Conservation (phyloP, 2,797 vertebrate genomes). For the Pygocentrus nattereri region DNA sequence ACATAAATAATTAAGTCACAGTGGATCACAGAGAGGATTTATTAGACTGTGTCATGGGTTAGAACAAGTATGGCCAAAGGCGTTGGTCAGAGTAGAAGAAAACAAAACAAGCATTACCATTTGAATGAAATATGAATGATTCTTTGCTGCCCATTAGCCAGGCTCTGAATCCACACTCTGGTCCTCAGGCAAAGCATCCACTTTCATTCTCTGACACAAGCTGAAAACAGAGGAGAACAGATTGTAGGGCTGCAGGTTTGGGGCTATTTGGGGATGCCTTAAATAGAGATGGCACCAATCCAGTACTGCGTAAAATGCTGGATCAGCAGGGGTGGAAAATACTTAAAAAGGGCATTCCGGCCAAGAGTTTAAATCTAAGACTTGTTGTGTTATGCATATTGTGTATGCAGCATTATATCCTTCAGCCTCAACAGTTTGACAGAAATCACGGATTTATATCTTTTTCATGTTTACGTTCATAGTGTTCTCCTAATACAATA, state of each 20-base stretch:
- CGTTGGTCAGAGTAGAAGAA: conserved; percentile 41
- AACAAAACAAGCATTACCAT: conserved; percentile 24
- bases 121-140: conserved; percentile 41
- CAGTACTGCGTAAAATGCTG: not conserved
- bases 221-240: not conserved
- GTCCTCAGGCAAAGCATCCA: not conserved
- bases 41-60: conserved; percentile 36
- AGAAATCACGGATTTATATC: not conserved
- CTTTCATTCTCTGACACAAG: not conserved
- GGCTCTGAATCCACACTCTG: conserved; percentile 10
- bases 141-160: conserved; percentile 37
- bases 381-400: no score
- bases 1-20: not conserved
- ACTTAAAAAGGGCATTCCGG: not conserved
- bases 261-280: not conserved
- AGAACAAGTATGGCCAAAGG: conserved; percentile 46
- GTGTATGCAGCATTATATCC: not conserved
- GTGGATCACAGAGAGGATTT: conserved; percentile 42
- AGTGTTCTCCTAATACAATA: no score
- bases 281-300: not conserved
- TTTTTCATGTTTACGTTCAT: no score
- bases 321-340: not conserved
- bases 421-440: not conserved
- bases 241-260: not conserved
- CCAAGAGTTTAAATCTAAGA: not conserved